These are phyloP conservation scores for Colaptes auratus DNA, from an alignment of 2,113 vertebrate genomes.

Conservation along the genomic window DNA sequence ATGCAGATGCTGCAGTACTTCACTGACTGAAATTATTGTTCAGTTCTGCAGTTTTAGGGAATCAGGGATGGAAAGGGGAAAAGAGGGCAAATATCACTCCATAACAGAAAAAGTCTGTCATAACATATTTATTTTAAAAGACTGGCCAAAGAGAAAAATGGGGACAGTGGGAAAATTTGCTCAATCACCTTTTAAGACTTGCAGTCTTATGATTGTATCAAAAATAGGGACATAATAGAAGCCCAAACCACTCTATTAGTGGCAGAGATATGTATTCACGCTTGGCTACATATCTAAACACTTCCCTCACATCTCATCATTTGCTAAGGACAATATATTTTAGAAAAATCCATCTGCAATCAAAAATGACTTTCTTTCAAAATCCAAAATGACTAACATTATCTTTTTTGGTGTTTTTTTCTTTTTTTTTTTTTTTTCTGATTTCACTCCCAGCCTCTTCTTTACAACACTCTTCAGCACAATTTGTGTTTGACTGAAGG, in stretches of 20 bases:
- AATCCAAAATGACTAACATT: not conserved
- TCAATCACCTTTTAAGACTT: not conserved
- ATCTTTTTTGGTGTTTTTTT: too few relatives aligned
- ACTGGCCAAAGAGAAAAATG: not conserved
- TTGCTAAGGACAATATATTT: not conserved
- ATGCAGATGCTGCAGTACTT: not conserved
- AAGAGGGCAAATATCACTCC: not conserved
- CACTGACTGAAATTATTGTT: not conserved
- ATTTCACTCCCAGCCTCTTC: not conserved
- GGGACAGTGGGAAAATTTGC: not conserved
- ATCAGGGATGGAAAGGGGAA: not conserved
- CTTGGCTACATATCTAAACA: not conserved
- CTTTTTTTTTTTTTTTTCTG: not conserved
- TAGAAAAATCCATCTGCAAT: not conserved
- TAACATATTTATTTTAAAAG: too few relatives aligned
- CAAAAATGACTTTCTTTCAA: not conserved
- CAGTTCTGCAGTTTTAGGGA: not conserved
- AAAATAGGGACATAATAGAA: not conserved
- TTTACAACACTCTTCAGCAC: not conserved
- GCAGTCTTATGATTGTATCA: not conserved
- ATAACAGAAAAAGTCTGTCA: not conserved
- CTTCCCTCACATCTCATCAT: not conserved
- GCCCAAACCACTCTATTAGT: not conserved
- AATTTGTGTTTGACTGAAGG: not conserved
- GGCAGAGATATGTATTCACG: not conserved